Evolutionary conservation across 2,113 vertebrate genomes (phyloP), one percentile per base, ranked within the genome.

Genomic region (Balaenoptera acutorostrata): DNA sequence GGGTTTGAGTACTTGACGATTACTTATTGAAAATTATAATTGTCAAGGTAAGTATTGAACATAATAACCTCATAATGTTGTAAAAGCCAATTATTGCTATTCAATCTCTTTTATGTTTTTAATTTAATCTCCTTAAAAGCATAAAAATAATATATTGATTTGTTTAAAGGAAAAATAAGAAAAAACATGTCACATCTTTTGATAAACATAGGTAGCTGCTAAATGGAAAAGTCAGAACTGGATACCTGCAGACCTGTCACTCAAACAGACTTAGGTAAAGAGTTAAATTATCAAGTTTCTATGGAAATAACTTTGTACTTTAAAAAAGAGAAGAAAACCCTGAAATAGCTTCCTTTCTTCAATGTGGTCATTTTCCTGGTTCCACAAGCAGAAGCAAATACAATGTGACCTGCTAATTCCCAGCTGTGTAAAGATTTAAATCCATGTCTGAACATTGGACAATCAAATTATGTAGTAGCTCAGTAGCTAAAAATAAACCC

Each of bases 401-500:
- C 66, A 96, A 97, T 88, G 27, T 91, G 90, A 97, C 90, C 81
- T 71, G 81, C n/a, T 95, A 95, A 96, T 96, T 97, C 95, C 88
- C 93, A 97, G 81, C 68, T 96, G 94, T 10, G 5, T 64, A 71
- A 89, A 97, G 90, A 96, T 95, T 97, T 95, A 97, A 97, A 97
- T 85, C 94, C 88, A 93, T 95, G 95, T 86, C 94, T 95, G 93
- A 96, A 92, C 83, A 93, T 82, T 85, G 84, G 57, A 97, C 97
- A 96, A 96, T 97, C 92, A 95, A 97, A 98, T 98, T 97, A 98
- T 44, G 72, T 82, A 90, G 72, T 55, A 91, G 61, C 63, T 71
- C 66, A 96, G 96, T 87, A 95, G 72, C 88, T 74, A 96, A 92
- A 95, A 97, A 98, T 97, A 97, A 97, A 95, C 81, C 52, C 92